Evolutionary conservation across 2,113 vertebrate genomes (phyloP), one percentile per base, ranked within the genome.

Genomic region (Spea bombifrons): DNA sequence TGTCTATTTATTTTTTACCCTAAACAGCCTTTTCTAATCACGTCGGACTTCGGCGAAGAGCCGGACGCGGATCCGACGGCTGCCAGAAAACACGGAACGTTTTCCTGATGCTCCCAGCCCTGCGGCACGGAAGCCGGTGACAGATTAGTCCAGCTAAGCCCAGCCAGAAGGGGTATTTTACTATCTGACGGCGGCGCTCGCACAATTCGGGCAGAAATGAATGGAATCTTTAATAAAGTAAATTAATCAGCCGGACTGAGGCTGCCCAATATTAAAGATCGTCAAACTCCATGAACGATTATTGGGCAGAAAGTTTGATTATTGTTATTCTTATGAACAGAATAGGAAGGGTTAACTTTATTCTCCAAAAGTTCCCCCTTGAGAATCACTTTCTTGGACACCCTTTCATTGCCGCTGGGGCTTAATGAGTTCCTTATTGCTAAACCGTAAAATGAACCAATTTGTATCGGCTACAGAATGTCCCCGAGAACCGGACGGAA

Each of bases 1-100:
- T 96, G 94, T 93, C 92, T 1, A 53, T 10, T 10, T 7, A 53
- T 10, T 16, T n/a, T 63, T 4, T n/a, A 1, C 59, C n/a, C 94
- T 94, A 95, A 96, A 96, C 94, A 94, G 93, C 92, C 95, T 95
- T 95, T 93, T 96, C 94, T 96, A 97, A 98, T 96, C 94, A 95
- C 90, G 94, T 95, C 94, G 94, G 92, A 93, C 93, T 93, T 94
- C 84, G 88, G 90, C 90, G 91, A 91, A 93, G 90, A 89, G 91
- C 87, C 84, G 87, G 89, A 88, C 84, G 88, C 89, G 88, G 90
- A 91, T 90, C 85, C 53, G 46, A 83, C 15, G 85, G 85, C 89
- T 91, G 92, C 90, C 91, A 90, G 88, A 89, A 90, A 88, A 82
- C 71, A 7, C 3, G 78, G 86, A 85, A 84, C 86, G 86, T 84